Evolutionary conservation across 1,140 invertebrate genomes (phyloP).

Genomic region (Psix sp.): DNA sequence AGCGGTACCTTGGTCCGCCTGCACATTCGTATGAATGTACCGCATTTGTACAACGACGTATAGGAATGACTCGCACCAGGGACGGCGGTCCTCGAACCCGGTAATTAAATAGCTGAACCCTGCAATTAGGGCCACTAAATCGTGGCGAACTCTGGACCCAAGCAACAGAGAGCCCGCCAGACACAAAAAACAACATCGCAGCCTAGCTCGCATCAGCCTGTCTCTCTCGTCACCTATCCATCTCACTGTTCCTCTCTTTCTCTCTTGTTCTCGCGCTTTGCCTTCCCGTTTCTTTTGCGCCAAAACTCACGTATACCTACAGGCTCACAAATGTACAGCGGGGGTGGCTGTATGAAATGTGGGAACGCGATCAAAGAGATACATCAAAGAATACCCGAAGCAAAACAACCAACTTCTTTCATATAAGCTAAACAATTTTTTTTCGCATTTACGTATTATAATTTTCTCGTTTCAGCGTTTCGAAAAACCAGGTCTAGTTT

Average conservation of each 20-base stretch:
- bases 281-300: constrained; percentile 40
- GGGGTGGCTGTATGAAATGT: constrained; percentile 75
- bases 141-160: constrained; percentile 75
- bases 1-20: constrained; percentile 8
- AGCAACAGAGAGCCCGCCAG: constrained; percentile 75
- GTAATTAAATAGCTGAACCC: constrained; percentile 79
- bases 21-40: constrained; percentile 67
- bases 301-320: constrained; percentile 56
- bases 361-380: constrained; percentile 68
- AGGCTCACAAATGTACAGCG: constrained; percentile 63
- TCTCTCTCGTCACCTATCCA: no score
- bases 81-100: constrained; percentile 72
- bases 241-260: constrained; percentile 64
- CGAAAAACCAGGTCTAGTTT: no score
- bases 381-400: constrained; percentile 54
- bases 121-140: constrained; percentile 79
- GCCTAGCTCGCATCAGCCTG: constrained; percentile 64
- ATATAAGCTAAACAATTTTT: neutral
- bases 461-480: no score
- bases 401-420: constrained; percentile 11
- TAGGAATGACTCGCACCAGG: constrained; percentile 58
- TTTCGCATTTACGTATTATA: neutral
- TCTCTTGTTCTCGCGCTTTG: constrained; percentile 40
- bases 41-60: constrained; percentile 63
- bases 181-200: constrained; percentile 78